Percentiles rank a stretch among this genome's conserved stretches.
phyloP scores from a whole-genome alignment of 2,888 invertebrate species.

The Brenthis hecate region DNA sequence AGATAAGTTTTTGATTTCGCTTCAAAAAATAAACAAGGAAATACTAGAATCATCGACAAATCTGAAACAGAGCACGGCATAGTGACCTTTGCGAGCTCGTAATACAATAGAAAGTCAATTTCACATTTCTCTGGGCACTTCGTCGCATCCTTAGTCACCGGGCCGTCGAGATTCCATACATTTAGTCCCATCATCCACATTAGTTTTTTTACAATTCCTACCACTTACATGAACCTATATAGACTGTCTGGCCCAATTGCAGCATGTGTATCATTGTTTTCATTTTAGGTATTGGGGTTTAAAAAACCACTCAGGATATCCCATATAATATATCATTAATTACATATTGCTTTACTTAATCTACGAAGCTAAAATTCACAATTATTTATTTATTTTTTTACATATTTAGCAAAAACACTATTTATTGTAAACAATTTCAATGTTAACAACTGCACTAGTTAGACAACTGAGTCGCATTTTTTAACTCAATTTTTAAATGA shows the following conservation, averaged over 20 bases:
- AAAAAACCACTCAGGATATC: too few relatives aligned
- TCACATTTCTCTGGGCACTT: conserved; percentile 35
- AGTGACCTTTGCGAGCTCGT: conserved; percentile 30
- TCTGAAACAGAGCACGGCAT: conserved; percentile 23
- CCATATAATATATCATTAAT: too few relatives aligned
- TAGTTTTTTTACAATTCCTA: conserved; percentile 22
- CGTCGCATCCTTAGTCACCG: conserved; percentile 35
- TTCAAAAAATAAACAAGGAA: conserved; percentile 5
- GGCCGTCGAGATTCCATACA: conserved; percentile 40
- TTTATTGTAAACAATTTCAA: too few relatives aligned
- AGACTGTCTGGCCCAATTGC: not conserved
- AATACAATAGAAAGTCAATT: conserved; percentile 40
- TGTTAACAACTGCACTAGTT: too few relatives aligned
- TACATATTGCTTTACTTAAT: too few relatives aligned
- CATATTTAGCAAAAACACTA: too few relatives aligned
- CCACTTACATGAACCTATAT: not conserved
- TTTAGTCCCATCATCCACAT: conserved; percentile 20
- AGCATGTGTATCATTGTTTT: too few relatives aligned
- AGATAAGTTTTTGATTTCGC: not conserved
- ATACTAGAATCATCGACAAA: conserved; percentile 10
- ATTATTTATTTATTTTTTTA: too few relatives aligned
- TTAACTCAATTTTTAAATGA: too few relatives aligned
- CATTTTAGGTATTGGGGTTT: too few relatives aligned
- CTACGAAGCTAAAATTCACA: too few relatives aligned
- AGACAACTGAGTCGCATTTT: too few relatives aligned